Conservation (phyloP, 1,140 invertebrate species). For the Drosophila carrolli region DNA sequence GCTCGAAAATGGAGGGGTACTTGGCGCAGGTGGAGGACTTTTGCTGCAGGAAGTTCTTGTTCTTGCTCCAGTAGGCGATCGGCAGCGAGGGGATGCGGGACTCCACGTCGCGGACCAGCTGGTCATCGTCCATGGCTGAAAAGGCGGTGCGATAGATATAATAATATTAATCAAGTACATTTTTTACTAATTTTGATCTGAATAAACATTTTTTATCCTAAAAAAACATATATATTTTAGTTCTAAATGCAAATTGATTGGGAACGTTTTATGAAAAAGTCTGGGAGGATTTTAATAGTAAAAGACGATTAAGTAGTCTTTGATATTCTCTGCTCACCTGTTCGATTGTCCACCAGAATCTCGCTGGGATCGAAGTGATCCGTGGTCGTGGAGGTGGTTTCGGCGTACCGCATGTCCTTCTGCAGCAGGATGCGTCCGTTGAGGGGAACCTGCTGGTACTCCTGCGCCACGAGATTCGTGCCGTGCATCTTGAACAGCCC, state of each 20-base stretch:
- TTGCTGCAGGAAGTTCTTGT: slow-evolving; percentile 89
- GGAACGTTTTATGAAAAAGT: neutral
- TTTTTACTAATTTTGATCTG: no score
- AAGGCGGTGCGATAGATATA: neutral
- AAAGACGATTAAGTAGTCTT: no score
- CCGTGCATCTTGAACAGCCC: slow-evolving; percentile 84
- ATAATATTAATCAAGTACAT: no score
- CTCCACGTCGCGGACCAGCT: slow-evolving; percentile 91
- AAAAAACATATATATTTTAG: no score
- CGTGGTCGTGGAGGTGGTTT: slow-evolving; percentile 82
- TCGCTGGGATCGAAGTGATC: slow-evolving; percentile 82
- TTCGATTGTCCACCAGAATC: slow-evolving; percentile 83
- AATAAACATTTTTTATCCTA: no score
- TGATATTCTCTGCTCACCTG: slow-evolving; percentile 51
- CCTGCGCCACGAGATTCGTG: slow-evolving; percentile 77
- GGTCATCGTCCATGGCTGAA: slow-evolving; percentile 87
- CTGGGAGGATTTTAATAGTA: neutral
- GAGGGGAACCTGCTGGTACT: slow-evolving; percentile 71
- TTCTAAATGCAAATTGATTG: no score
- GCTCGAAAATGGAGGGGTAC: slow-evolving; percentile 93
- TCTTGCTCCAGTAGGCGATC: slow-evolving; percentile 92
- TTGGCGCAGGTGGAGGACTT: slow-evolving; percentile 91
- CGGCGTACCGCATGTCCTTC: slow-evolving; percentile 78
- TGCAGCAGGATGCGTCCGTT: slow-evolving; percentile 80
- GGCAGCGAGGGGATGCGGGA: slow-evolving; percentile 91